Base-by-base conservation (phyloP, 2,888 invertebrate species). In the Argynnis bischoffii region DNA sequence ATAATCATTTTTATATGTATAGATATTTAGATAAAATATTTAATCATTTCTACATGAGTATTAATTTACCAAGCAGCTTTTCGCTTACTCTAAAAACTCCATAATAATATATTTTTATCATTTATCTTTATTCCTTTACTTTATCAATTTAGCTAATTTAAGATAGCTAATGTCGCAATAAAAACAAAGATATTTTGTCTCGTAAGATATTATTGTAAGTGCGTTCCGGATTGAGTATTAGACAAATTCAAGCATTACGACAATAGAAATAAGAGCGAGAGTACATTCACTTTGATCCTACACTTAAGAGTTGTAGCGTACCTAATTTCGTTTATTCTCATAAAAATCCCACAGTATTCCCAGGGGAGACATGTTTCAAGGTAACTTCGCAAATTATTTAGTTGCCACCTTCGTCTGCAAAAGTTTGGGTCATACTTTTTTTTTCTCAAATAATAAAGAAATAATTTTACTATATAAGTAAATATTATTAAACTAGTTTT, bases 301-400 rank as follows among this genome's bases (percentile, higher is more conserved):
- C 47, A 66, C 59, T 61, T 53, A 41, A 47, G 48, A 61, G 18
- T 55, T 47, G 21, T 56, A 65, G 56, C 57, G 70, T 69, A 70
- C 56, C 69, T 75, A 74, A 75, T 75, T 73, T 75, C 69, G 64
- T 75, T 74, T 69, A 53, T 66, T 56, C 55, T 59, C 63, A 68
- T 75, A 74, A 74, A 72, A 72, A 51, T 69, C 72, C 67, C 56
- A 35, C 64, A 69, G 69, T 64, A 70, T 74, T 73, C 72, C 63
- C 66, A 15, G 35, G 72, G 47, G 70, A 71, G 54, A 57, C 61
- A 72, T 69, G 70, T 69, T 73, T 73, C 65, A 66, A 50, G 70
- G 56, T 31, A 69, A 63, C 65, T 69, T 67, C 53, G 60, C 26
- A 70, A 74, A 72, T 71, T 75, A 74, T 74, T 72, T 69, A 74